Evolutionary conservation across 2,888 invertebrate species (phyloP), one percentile per base, ranked within the genome.

Genomic region (Stomorhina lunata): DNA sequence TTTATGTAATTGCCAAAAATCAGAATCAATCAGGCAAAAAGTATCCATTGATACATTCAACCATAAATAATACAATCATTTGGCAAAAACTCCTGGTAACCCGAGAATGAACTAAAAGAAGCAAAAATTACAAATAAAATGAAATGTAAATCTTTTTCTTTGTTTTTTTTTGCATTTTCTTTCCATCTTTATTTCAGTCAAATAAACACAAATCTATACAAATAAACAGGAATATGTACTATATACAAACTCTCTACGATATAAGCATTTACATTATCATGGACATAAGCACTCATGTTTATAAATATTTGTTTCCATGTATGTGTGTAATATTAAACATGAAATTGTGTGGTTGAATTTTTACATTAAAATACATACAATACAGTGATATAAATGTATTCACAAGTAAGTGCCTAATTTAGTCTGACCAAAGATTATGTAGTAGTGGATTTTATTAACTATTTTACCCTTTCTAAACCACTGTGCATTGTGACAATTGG

Each of bases 1-100:
- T 66, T 59, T 72, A 40, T 79, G 65, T 66, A 73, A 80, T 80
- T 73, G 72, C 59, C 72, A 73, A 80, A 80, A 73, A 68, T 40
- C 72, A 73, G 53, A 80, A 66, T 53, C 59, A 73, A 80, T 73
- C 72, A 73, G 72, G 72, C 79, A 80, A 66, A 80, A 80, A 73
- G 66, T 80, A 80, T 80, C 79, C 79, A 73, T 53, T 73, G 79
- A 68, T 50, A 80, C 73, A 73, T 27, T 27, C 79, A 80, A 73
- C 79, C 72, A 66, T 73, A 73, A 80, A 73, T 79, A 79, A 79
- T 50, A 61, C 20, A 80, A 80, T 80, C 72, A 53, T 72, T 66
- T 73, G 61, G 61, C 43, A 68, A 73, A 72, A 66, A 73, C 72
- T 59, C 59, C 37, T 80, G 72, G 79, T 73, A 80, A 73, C 72